Evolutionary conservation across 2,797 vertebrate genomes (phyloP).

Genomic region (Neolamprologus multifasciatus): DNA sequence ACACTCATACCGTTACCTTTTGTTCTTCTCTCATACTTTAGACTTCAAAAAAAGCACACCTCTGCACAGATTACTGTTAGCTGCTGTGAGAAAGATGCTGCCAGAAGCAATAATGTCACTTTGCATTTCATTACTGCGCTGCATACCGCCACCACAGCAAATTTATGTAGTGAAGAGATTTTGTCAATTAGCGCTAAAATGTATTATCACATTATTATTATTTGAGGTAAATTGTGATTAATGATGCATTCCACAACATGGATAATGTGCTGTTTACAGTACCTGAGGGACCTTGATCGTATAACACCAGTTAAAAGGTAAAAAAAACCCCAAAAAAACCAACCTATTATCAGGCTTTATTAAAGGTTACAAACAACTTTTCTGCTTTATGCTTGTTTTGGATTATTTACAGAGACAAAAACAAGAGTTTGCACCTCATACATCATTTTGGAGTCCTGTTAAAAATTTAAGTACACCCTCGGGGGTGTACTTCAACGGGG

Average conservation of each 20-base stretch:
- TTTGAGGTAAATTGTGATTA: slow-evolving; percentile 30
- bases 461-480: neutral
- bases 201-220: slow-evolving; percentile 58
- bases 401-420: neutral
- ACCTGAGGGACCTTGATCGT: neutral
- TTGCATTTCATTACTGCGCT: slow-evolving; percentile 49
- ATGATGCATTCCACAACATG: neutral
- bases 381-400: neutral
- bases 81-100: slow-evolving; percentile 49
- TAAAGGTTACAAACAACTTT: neutral
- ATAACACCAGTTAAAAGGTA: neutral
- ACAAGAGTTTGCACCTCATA: neutral
- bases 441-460: neutral
- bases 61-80: neutral
- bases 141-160: slow-evolving; percentile 46
- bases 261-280: neutral
- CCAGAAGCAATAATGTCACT: slow-evolving; percentile 63
- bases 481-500: neutral
- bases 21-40: neutral
- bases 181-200: slow-evolving; percentile 42
- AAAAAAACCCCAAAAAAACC: rapidly evolving
- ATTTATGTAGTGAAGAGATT: slow-evolving; percentile 10
- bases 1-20: neutral
- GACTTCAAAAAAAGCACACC: neutral
- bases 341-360: neutral